Percentiles rank a stretch among this genome's conserved stretches.
Conservation (phyloP, 2,888 invertebrate species). For the Dyspetes luteomarginatus region DNA sequence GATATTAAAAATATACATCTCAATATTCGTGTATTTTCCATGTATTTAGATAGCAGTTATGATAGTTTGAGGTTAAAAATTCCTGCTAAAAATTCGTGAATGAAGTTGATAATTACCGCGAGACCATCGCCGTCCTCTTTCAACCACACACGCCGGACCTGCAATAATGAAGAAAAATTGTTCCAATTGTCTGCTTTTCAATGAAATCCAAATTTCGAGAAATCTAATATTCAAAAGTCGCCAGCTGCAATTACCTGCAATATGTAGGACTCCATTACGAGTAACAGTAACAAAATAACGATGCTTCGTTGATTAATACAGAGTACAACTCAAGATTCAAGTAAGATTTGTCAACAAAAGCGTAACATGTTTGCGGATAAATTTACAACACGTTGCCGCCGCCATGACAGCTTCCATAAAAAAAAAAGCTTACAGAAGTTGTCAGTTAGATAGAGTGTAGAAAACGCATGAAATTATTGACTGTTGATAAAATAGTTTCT, state of each 20-base stretch:
- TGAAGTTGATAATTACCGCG: slow-evolving; percentile 74
- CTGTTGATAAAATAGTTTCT: background rate
- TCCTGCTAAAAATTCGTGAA: slow-evolving; percentile 6
- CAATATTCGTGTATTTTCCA: background rate
- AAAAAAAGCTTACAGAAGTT: no score
- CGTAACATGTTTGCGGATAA: background rate
- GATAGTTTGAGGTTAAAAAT: background rate
- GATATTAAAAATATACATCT: no score
- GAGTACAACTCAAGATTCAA: slow-evolving; percentile 5
- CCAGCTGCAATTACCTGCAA: slow-evolving; percentile 72
- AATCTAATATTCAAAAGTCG: no score
- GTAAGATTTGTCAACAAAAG: slow-evolving; percentile 52
- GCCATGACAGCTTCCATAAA: background rate
- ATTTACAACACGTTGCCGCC: background rate
- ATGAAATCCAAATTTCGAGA: background rate
- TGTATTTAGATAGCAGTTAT: background rate
- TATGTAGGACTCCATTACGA: slow-evolving; percentile 76
- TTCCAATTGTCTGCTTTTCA: slow-evolving; percentile 43
- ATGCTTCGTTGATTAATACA: slow-evolving; percentile 1
- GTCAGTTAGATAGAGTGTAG: no score
- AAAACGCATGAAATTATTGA: slow-evolving; percentile 58
- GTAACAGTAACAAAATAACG: background rate
- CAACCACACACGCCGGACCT: slow-evolving; percentile 80
- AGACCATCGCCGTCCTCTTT: slow-evolving; percentile 79
- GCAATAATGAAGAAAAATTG: slow-evolving; percentile 51